phyloP scores from a whole-genome alignment of 1,140 invertebrate species.

The Myzus persicae region DNA sequence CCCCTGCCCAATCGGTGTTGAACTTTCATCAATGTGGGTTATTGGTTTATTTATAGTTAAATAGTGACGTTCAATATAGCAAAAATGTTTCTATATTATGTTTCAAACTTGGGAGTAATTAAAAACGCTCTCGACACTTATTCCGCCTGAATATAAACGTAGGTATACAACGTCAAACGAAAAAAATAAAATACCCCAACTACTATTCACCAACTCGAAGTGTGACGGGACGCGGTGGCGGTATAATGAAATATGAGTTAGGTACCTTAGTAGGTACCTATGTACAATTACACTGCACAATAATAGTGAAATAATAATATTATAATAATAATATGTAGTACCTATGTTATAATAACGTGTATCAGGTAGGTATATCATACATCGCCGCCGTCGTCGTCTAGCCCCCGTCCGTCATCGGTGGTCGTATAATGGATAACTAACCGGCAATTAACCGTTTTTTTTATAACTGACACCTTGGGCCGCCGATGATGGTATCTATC shows the following conservation, averaged over 20 bases:
- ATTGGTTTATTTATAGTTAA: no score
- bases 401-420: constrained; percentile 42
- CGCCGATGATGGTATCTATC: constrained; percentile 22
- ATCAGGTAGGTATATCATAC: background rate
- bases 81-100: background rate
- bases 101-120: no score
- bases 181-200: background rate
- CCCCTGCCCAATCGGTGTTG: no score
- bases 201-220: background rate
- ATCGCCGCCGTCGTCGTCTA: background rate
- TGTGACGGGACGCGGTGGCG: background rate
- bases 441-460: constrained; percentile 31
- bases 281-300: background rate
- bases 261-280: no score
- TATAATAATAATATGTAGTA: background rate
- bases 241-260: background rate
- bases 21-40: no score
- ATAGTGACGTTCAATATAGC: background rate
- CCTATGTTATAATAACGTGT: background rate
- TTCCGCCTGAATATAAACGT: background rate
- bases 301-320: background rate
- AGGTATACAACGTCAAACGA: background rate
- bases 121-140: no score
- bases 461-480: constrained; percentile 36
- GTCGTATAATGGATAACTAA: constrained; percentile 42